A percentile compares a stretch with the other conserved stretches of the same genome.
phyloP scores from a whole-genome alignment of 2,113 vertebrate genomes.

The Siphamia tubifer region DNA sequence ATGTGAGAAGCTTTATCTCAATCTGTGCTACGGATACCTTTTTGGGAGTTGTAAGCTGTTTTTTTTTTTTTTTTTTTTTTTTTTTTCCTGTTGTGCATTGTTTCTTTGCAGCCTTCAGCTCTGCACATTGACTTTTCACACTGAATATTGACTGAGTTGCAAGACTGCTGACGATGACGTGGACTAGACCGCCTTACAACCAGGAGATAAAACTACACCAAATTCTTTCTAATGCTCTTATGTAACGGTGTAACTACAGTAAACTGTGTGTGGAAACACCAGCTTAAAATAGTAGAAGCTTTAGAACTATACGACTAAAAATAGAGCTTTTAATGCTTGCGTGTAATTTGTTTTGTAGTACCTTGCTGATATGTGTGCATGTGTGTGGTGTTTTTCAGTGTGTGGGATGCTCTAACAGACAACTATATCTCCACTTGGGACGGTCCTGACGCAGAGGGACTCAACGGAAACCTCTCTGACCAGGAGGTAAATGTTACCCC shows the following conservation, averaged over 20 bases:
- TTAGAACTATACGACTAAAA: neutral
- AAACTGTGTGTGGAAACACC: neutral
- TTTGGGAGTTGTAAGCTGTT: slow-evolving; percentile 26
- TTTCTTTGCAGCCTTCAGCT: slow-evolving; percentile 24
- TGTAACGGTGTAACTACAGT: slow-evolving; percentile 10
- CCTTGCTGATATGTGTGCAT: neutral
- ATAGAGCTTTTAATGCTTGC: neutral
- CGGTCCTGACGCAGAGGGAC: slow-evolving; percentile 80
- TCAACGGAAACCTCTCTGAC: slow-evolving; percentile 89
- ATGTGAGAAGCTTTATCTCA: slow-evolving; percentile 60
- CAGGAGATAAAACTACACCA: slow-evolving; percentile 8
- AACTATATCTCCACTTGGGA: slow-evolving; percentile 92
- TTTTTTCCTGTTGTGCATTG: slow-evolving; percentile 29
- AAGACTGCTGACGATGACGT: slow-evolving; percentile 2
- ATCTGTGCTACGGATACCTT: slow-evolving; percentile 40
- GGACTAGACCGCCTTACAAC: neutral
- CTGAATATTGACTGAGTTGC: slow-evolving; percentile 29
- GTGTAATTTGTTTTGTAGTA: neutral
- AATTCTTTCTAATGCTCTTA: slow-evolving; percentile 4
- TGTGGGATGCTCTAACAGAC: slow-evolving; percentile 95
- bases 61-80: slow-evolving; percentile 16
- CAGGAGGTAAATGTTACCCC: slow-evolving; percentile 83
- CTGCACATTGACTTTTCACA: neutral
- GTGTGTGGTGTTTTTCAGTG: slow-evolving; percentile 74
- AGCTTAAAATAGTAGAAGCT: neutral